These are phyloP conservation scores for Araneus ventricosus DNA, from an alignment of 1,140 invertebrate genomes.

Conservation along the genomic window DNA sequence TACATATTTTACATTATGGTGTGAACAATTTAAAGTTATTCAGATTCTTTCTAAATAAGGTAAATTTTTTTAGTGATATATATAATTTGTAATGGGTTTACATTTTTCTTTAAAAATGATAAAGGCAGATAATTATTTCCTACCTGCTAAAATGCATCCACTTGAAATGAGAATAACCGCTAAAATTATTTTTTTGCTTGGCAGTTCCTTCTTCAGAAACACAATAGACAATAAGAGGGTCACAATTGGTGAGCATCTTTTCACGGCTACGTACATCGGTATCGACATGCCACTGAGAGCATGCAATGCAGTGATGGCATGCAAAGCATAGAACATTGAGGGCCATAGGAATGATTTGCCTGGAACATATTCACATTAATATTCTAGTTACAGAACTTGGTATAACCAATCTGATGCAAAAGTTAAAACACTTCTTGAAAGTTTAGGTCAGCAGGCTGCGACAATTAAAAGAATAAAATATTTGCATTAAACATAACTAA, in stretches of 20 bases:
- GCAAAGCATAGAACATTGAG: slow-evolving; percentile 81
- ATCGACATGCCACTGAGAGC: slow-evolving; percentile 82
- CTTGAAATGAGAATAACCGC: slow-evolving; percentile 80
- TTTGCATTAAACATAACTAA: not conserved
- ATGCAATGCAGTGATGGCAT: slow-evolving; percentile 80
- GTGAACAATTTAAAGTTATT: too few relatives aligned
- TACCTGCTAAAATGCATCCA: slow-evolving; percentile 82
- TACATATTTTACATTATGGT: too few relatives aligned
- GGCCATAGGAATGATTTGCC: slow-evolving; percentile 80
- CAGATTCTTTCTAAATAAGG: too few relatives aligned
- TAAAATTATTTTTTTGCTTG: slow-evolving; percentile 78
- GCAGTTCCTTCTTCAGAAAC: slow-evolving; percentile 80
- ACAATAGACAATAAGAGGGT: slow-evolving; percentile 80
- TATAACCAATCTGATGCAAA: not conserved
- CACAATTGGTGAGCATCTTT: slow-evolving; percentile 81
- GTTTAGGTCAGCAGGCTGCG: not conserved
- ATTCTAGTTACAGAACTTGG: not conserved
- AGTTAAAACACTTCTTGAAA: not conserved
- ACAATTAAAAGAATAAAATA: not conserved
- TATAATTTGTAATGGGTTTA: not conserved
- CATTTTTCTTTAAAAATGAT: not conserved
- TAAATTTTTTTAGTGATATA: too few relatives aligned
- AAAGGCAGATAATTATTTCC: slow-evolving; percentile 32
- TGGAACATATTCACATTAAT: slow-evolving; percentile 66
- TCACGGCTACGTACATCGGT: slow-evolving; percentile 83